phyloP scores from a whole-genome alignment of 2,113 vertebrate genomes.

The Chrysochloris asiatica region DNA sequence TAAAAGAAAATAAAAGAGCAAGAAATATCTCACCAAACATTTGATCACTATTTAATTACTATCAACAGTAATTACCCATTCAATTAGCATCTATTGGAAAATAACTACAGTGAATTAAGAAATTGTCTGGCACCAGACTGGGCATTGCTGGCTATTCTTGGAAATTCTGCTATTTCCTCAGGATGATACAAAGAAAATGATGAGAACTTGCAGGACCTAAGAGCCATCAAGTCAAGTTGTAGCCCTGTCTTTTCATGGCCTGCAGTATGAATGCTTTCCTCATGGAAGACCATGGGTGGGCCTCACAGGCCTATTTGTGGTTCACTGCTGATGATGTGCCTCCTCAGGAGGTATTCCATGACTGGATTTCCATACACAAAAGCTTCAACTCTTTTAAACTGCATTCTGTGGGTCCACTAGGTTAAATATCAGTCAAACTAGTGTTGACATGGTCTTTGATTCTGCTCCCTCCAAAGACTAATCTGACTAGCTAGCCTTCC shows the following conservation, averaged over 20 bases:
- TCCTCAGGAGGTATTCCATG: background rate
- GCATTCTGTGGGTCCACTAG: background rate
- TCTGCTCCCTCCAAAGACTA: slow-evolving; percentile 43
- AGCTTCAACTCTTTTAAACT: background rate
- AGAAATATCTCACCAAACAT: background rate
- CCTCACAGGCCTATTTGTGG: background rate
- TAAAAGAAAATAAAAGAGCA: background rate
- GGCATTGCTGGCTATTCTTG: background rate
- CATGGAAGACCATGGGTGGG: background rate
- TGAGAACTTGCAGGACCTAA: too few species aligned
- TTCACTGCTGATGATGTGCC: background rate
- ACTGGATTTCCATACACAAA: background rate
- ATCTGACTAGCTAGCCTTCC: slow-evolving; percentile 32
- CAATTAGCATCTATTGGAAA: background rate
- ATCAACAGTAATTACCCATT: background rate
- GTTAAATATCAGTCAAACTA: slow-evolving; percentile 43
- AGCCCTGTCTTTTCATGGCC: background rate
- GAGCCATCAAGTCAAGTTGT: background rate
- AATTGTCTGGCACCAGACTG: background rate
- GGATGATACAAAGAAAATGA: background rate
- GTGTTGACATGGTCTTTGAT: slow-evolving; percentile 48
- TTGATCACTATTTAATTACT: background rate
- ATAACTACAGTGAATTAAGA: background rate
- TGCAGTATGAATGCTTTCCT: background rate
- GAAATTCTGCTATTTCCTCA: background rate